These are phyloP conservation scores for Drosophila anomalata DNA, from an alignment of 2,888 invertebrate genomes.

Conservation along the genomic window DNA sequence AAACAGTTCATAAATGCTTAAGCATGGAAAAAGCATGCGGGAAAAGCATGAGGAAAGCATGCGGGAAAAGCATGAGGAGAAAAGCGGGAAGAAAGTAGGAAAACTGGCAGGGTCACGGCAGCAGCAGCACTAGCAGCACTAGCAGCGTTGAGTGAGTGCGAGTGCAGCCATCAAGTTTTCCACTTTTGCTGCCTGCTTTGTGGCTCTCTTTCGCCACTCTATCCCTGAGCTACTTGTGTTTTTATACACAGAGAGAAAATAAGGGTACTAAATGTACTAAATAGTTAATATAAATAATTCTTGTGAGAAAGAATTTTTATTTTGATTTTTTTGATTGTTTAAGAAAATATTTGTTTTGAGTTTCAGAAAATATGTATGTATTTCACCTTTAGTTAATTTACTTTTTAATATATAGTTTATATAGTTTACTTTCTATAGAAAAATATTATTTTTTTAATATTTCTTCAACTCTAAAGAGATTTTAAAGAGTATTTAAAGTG, in stretches of 20 bases:
- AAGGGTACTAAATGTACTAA: neutral
- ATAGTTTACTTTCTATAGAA: neutral
- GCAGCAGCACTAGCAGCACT: too few species aligned
- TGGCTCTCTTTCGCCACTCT: conserved; percentile 33
- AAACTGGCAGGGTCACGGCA: conserved; percentile 64
- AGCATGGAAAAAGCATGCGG: conserved; percentile 1
- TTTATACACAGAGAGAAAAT: neutral
- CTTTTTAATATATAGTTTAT: too few species aligned
- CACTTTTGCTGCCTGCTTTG: conserved; percentile 42
- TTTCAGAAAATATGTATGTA: too few species aligned
- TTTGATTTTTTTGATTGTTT: too few species aligned
- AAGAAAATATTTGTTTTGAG: too few species aligned
- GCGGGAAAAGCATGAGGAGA: neutral
- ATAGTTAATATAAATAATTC: too few species aligned
- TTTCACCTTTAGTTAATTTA: too few species aligned
- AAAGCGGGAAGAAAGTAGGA: conserved; percentile 18
- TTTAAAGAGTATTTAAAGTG: too few species aligned
- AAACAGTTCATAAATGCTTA: conserved; percentile 40
- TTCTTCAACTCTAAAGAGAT: too few species aligned
- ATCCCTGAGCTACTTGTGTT: conserved; percentile 3
- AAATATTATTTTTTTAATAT: too few species aligned
- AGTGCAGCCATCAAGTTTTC: conserved; percentile 68
- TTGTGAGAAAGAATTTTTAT: too few species aligned
- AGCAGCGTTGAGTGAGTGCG: conserved; percentile 57
- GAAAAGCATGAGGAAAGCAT: conserved; percentile 7